Evolutionary conservation across 2,797 vertebrate genomes (phyloP).

Genomic region (Coluber constrictor): DNA sequence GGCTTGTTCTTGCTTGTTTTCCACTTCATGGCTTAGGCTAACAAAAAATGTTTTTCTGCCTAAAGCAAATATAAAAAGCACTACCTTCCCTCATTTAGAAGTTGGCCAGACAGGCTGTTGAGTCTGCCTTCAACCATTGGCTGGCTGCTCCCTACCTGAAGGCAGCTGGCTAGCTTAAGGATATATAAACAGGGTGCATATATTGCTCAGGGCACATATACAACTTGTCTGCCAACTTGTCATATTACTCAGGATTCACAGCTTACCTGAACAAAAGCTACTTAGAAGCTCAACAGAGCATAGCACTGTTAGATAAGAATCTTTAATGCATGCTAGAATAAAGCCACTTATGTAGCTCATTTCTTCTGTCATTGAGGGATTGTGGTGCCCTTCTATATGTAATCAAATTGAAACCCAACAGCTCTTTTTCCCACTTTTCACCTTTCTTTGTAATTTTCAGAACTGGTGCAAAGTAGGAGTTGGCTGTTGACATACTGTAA

Average conservation of each 20-base stretch:
- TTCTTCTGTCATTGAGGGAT: neutral
- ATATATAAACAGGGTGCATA: neutral
- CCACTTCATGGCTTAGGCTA: neutral
- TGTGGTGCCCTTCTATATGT: neutral
- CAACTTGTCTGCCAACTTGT: neutral
- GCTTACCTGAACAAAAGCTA: neutral
- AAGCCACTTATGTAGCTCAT: neutral
- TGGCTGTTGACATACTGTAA: neutral
- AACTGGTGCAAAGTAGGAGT: neutral
- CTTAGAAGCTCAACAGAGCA: neutral
- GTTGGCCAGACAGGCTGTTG: neutral
- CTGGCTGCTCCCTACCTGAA: neutral
- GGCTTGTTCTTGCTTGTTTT: neutral
- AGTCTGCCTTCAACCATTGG: neutral
- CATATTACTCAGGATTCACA: neutral
- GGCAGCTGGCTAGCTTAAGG: neutral
- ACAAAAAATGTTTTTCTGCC: neutral
- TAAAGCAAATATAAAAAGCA: neutral
- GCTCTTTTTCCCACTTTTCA: neutral
- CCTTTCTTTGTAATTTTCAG: neutral
- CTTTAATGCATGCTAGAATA: neutral
- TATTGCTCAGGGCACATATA: neutral
- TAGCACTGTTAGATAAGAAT: neutral
- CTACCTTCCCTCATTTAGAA: neutral
- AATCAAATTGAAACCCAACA: neutral